phyloP scores from a whole-genome alignment of 2,113 vertebrate genomes.

The Xenotilapia leptura region DNA sequence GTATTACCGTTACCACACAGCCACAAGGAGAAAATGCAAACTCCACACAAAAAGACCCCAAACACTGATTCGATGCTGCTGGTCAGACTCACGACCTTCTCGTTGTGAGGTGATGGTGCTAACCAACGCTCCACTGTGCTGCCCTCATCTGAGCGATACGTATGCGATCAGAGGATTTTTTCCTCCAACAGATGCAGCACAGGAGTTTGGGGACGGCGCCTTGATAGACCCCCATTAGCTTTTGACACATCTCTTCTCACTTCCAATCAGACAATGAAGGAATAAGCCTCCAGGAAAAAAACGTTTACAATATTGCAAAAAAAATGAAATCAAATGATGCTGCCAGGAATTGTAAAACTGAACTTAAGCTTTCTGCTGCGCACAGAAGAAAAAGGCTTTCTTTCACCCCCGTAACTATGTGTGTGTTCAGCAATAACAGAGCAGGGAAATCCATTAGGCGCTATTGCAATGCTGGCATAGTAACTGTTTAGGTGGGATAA shows the following conservation, averaged over 20 bases:
- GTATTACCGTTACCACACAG: not conserved
- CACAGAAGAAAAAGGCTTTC: not conserved
- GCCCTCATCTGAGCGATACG: not conserved
- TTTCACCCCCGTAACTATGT: constrained; percentile 55
- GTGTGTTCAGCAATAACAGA: constrained; percentile 60
- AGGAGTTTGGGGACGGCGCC: not conserved
- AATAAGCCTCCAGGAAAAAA: not conserved
- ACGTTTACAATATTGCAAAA: not conserved
- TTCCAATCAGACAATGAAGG: not conserved
- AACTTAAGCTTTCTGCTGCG: constrained; percentile 41
- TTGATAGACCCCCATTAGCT: not conserved
- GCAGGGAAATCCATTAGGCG: constrained; percentile 64
- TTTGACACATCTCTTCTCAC: not conserved
- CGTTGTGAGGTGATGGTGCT: not conserved
- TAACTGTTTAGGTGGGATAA: constrained; percentile 56
- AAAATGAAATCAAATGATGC: constrained; percentile 5
- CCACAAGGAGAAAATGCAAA: not conserved
- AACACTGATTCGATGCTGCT: not conserved
- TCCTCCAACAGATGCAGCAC: not conserved
- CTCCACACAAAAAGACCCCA: not conserved
- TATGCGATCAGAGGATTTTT: not conserved
- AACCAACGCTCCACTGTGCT: not conserved
- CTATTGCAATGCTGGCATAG: constrained; percentile 61
- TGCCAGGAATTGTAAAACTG: constrained; percentile 24
- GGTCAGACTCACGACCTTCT: not conserved